phyloP scores from a whole-genome alignment of 2,797 vertebrate species.

The Sebastes hubbsi region DNA sequence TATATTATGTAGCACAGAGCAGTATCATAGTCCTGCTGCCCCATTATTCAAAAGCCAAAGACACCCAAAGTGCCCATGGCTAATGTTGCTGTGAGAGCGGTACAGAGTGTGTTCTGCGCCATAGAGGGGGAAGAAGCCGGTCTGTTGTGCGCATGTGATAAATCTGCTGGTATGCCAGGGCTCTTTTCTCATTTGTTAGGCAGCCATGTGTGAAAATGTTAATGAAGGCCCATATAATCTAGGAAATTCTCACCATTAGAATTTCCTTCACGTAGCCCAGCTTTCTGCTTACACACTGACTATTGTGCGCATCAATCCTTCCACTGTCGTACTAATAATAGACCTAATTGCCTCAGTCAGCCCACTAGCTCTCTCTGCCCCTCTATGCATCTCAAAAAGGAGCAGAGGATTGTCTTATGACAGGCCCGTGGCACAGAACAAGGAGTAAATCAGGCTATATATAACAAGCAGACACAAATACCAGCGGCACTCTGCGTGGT shows the following conservation, averaged over 20 bases:
- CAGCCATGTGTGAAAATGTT: constrained; percentile 98
- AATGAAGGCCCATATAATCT: constrained; percentile 96
- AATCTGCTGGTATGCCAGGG: constrained; percentile 87
- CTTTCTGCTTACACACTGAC: constrained; percentile 88
- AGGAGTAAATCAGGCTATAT: constrained; percentile 66
- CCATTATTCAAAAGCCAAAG: constrained; percentile 65
- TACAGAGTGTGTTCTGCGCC: constrained; percentile 57
- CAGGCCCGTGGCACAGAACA: constrained; percentile 63
- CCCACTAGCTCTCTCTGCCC: constrained; percentile 85
- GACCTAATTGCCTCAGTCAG: constrained; percentile 87
- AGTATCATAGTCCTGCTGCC: constrained; percentile 43
- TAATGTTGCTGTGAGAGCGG: constrained; percentile 56
- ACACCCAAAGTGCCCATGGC: constrained; percentile 64
- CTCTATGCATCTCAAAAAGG: constrained; percentile 74
- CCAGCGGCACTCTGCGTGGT: constrained; percentile 58
- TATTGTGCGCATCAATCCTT: constrained; percentile 89
- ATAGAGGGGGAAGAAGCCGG: constrained; percentile 59
- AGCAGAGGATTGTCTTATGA: constrained; percentile 70
- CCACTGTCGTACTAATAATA: constrained; percentile 87
- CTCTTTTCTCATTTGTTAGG: constrained; percentile 95
- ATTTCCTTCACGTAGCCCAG: constrained; percentile 89
- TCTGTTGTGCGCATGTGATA: constrained; percentile 81
- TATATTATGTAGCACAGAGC: constrained; percentile 49
- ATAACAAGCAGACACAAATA: constrained; percentile 65
- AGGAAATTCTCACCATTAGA: constrained; percentile 89